Evolutionary conservation across 2,113 vertebrate species (phyloP), one percentile per base, ranked within the genome.

Genomic region (Oreochromis niloticus): DNA sequence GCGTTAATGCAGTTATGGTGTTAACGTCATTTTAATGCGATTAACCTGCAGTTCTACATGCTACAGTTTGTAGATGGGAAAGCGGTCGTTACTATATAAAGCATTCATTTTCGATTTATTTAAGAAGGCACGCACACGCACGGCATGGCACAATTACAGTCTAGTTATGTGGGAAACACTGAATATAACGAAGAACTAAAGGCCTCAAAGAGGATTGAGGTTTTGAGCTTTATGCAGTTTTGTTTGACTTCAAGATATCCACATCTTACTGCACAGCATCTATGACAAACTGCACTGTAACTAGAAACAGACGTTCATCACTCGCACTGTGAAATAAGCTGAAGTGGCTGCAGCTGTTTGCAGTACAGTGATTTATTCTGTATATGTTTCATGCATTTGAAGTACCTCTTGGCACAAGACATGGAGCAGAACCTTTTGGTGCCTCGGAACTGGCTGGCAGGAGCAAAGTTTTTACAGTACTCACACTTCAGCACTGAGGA

Each of bases 391-490:
- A 91, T 93, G 93, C 85, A 59, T 84, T 52, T 78, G 30, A 93
- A 90, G 83, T 97, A 99, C 99, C 99, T 99, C 96, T 99, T 99
- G 55, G 98, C 98, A 85, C 99, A 99, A 11, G 97, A 96, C 96
- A 98, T 97, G 90, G 99, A 99, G 96, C 99, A 99, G 95, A 99
- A 99, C 75, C 99, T 96, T 95, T 99, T 99, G 89, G 98, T 98
- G 85, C 98, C 98, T 41, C 98, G 97, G 87, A 99, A 99, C 93
- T 98, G 98, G 75, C 91, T 96, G 79, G 97, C 97, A 5, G 98
- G 98, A 30, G 98, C 98, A 17, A 98, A 97, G 91, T 97, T 97
- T 81, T 97, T 97, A 92, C 99, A 99, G 95, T 98, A 99, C 91
- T 99, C 98, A 50, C 99, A 99, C 95, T 98, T 98, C 75, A 99